Base-by-base conservation (phyloP, 2,797 vertebrate genomes). In the Geotrypetes seraphini region DNA sequence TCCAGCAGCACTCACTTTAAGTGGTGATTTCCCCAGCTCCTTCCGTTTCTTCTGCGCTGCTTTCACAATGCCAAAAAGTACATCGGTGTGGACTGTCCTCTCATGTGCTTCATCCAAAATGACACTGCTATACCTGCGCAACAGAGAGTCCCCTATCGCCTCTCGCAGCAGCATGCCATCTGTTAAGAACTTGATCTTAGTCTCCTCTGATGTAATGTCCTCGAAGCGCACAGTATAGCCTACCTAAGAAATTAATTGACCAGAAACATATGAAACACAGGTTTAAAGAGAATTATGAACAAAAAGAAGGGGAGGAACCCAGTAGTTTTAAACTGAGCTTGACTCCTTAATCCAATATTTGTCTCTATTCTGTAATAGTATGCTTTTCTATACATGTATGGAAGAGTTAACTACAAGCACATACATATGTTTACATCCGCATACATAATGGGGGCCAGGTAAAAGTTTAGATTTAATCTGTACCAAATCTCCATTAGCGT, bases 191-290 rank as follows among this genome's bases (percentile, higher is more conserved):
- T 92, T 93, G 43, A 99, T 69, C 60, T 85, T 83, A 0, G 94
- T 99, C 55, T 93, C 83, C 0, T 76, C 44, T 0, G 89, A 94
- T 1, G 89, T 91, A n/a, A 89, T 74, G 5, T 98, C 92, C 1
- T 98, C 95, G 1, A 99, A 99, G 21, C 96, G 92, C 8, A 99
- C 94, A 0, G 88, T 89, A 53, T 97, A 99, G 39, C 96, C 96
- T 0, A 98, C 91, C 96, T 97, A 54, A 14, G 13, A 18, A 35
- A 21, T 2, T 25, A 4, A 11, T 12, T 14, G 9, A 6, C 11
- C 11, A 22, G 14, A 16, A 2, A 12, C n/a, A n/a, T 7, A 17
- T n/a, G 7, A 9, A n/a, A 24, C 10, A 18, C 10, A 35, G 22
- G n/a, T n/a, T n/a, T n/a, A 22, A 18, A 20, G n/a, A n/a, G 19